Evolutionary conservation across 2,888 invertebrate genomes (phyloP).

Genomic region (Acanthosepion esculentum): DNA sequence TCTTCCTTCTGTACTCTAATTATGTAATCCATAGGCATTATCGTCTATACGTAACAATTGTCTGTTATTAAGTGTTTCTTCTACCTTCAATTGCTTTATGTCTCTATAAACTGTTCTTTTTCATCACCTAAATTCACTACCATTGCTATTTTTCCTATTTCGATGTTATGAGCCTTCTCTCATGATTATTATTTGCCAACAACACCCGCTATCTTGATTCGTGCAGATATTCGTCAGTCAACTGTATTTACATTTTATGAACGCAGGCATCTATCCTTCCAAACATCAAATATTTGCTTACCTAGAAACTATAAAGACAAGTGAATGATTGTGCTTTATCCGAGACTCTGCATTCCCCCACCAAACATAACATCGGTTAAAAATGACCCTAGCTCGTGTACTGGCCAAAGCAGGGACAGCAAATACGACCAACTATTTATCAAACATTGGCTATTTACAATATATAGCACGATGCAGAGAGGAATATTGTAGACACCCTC

Average conservation of each 20-base stretch:
- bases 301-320: not conserved
- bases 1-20: not conserved
- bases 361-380: not conserved
- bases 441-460: slow-evolving; percentile 1
- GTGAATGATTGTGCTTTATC: not conserved
- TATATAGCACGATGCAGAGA: not conserved
- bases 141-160: not conserved
- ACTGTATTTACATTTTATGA: not conserved
- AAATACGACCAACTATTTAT: not conserved
- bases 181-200: not conserved
- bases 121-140: not conserved
- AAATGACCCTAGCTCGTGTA: not conserved
- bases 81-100: not conserved
- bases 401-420: not conserved
- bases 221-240: not conserved
- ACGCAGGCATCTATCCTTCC: not conserved
- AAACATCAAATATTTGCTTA: not conserved
- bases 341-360: not conserved
- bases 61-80: not conserved
- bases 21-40: not conserved
- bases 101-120: not conserved
- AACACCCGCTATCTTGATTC: not conserved
- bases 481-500: not conserved
- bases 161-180: not conserved
- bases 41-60: not conserved